Evolutionary conservation across 2,113 vertebrate genomes (phyloP).

Genomic region (Calyptommatus sinebrachiatus): DNA sequence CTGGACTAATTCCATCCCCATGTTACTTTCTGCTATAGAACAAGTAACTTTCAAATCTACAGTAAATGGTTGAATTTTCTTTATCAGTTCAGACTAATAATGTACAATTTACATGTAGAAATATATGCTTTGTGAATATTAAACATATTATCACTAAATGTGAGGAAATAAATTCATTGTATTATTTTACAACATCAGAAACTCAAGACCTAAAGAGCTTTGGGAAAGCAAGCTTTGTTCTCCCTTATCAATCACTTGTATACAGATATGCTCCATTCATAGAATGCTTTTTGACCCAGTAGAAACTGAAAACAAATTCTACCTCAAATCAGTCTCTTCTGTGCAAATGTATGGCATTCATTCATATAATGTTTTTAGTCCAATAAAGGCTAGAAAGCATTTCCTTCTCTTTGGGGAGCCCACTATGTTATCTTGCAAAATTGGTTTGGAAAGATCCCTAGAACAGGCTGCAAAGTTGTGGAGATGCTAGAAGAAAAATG

Average conservation of each 20-base stretch:
- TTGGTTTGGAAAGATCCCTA: too few relatives aligned
- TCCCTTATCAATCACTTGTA: background rate
- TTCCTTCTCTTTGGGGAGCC: background rate
- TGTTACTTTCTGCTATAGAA: background rate
- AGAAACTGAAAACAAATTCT: too few relatives aligned
- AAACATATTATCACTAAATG: constrained; percentile 6
- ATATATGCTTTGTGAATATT: background rate
- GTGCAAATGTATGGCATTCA: too few relatives aligned
- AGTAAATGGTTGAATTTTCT: constrained; percentile 23
- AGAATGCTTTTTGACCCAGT: background rate
- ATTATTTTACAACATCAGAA: background rate
- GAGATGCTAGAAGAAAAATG: background rate
- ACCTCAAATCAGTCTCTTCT: too few relatives aligned
- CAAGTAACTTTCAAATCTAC: background rate
- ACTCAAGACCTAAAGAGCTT: constrained; percentile 7
- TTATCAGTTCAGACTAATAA: constrained; percentile 6
- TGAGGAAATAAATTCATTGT: background rate
- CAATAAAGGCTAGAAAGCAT: background rate
- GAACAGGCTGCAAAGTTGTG: background rate
- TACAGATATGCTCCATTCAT: background rate
- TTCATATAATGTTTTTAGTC: too few relatives aligned
- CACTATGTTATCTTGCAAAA: background rate
- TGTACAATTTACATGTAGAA: background rate
- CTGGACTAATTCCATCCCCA: background rate
- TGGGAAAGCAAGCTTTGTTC: background rate